A percentile compares a stretch with the other conserved stretches of the same genome.
These are phyloP conservation scores for Tichodroma muraria DNA, from an alignment of 2,113 vertebrate genomes.

Conservation along the genomic window DNA sequence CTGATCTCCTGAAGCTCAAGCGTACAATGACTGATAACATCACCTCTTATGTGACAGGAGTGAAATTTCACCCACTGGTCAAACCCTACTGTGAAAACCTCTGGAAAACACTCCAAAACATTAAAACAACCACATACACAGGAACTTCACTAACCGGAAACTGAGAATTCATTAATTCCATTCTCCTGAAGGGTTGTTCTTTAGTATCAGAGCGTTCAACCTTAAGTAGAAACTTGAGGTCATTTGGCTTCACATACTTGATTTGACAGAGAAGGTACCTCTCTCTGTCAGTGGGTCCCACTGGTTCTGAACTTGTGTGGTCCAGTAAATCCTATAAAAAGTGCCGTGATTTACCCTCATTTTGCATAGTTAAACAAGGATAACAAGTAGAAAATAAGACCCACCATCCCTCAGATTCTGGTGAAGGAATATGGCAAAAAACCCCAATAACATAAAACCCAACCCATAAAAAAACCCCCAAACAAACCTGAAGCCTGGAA, in stretches of 20 bases:
- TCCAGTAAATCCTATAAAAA: not conserved
- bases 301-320: not conserved
- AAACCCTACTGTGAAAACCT: not conserved
- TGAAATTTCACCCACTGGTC: not conserved
- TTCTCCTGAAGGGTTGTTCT: not conserved
- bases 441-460: not conserved
- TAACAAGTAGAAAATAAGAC: not conserved
- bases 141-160: not conserved
- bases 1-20: not conserved
- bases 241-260: not conserved
- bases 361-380: constrained; percentile 48
- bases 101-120: not conserved
- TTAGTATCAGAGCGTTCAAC: not conserved
- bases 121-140: rapidly evolving
- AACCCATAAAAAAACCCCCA: not conserved
- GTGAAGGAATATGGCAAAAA: not conserved
- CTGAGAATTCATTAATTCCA: not conserved
- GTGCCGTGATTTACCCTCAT: not conserved
- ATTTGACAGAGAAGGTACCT: constrained; percentile 21
- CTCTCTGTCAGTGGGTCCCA: not conserved
- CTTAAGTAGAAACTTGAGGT: not conserved
- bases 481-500: not conserved
- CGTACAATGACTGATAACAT: not conserved
- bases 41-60: not conserved
- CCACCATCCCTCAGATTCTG: not conserved